Base-by-base conservation (phyloP, 2,888 invertebrate species). In the Sarcophaga subvicina region DNA sequence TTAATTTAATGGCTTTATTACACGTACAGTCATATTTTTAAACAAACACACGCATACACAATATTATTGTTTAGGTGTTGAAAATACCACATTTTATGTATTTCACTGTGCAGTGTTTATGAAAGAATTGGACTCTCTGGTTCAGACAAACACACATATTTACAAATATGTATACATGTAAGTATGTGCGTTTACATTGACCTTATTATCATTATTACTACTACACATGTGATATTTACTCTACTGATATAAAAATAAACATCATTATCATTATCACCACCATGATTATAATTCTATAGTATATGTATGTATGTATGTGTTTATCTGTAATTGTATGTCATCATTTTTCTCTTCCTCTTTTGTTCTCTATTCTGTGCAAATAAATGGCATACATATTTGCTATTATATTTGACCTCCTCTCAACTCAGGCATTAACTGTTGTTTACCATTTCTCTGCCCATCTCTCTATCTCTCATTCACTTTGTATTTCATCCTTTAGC, bases 191-290 rank as follows among this genome's bases (percentile, higher is more conserved):
- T 71, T 73, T 78, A 73, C 79, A 79, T 75, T 80, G 79, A 75
- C 79, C 80, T 71, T 73, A 76, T 80, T 75, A 75, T 64, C 70
- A 71, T 70, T 71, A 70, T 25, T 47, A 79, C 14, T n/a, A 5
- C 63, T 63, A 22, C n/a, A 12, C 54, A 17, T 54, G 54, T 54
- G 54, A 54, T 54, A 54, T 54, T 54, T 54, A 54, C 17, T 54
- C 4, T 54, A 14, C 17, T 17, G 17, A 17, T 17, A 12, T 14
- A 37, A 5, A 81, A 69, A 3, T 11, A 17, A 75, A 69, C 49
- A 14, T 69, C 49, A 75, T 67, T 49, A 69, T 81, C 69, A 62
- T 75, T 80, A 8, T 22, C 60, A 60, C 27, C 45, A 67, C 59
- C 27, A 80, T 62, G 14, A 62, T 54, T 17, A 4, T 54, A 54